Evolutionary conservation across 1,140 invertebrate genomes (phyloP), one percentile per base, ranked within the genome.

Genomic region (Nasonia vitripennis): DNA sequence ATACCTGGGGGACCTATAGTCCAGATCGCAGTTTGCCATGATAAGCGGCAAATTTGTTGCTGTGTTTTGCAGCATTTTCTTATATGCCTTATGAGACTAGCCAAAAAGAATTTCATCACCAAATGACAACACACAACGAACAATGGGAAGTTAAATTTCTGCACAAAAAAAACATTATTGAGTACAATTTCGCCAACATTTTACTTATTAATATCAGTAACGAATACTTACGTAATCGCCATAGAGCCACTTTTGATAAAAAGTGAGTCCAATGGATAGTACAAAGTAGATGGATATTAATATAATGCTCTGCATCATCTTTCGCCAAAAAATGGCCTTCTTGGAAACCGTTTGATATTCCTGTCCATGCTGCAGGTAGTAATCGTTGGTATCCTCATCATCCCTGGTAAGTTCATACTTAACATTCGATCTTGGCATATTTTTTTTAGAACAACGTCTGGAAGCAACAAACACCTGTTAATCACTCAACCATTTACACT

Each of bases 191-290:
- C 3, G 31, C 23, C 0, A 34, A 71, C 9, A 71, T 14, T 84
- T 37, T 55, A 31, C 14, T 62, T 62, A 62, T 62, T 62, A 62
- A 62, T 20, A n/a, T 4, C 2, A 62, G 62, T 48, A 48, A 87
- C 37, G 62, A 81, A 73, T 81, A 92, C 94, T 94, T 93, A 98
- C 98, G 85, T 92, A 92, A 87, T 87, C 88, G 94, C 96, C 96
- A 87, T 98, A 95, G 87, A 99, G 95, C 95, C 97, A 97, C 95
- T 98, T 96, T 91, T 99, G 98, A 91, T 99, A 99, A 94, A 99
- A 99, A 23, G 98, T 99, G n/a, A 99, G 95, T 80, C 97, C 96
- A 89, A 99, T 98, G 10, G 98, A 99, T 82, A 98, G 95, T 7
- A 95, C 93, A 92, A 98, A 98, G 92, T 99, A 99, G 48, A 97